A percentile compares a stretch with the other conserved stretches of the same genome.
Evolutionary conservation across 2,797 vertebrate genomes (phyloP).

Genomic region (Hydrophis major): DNA sequence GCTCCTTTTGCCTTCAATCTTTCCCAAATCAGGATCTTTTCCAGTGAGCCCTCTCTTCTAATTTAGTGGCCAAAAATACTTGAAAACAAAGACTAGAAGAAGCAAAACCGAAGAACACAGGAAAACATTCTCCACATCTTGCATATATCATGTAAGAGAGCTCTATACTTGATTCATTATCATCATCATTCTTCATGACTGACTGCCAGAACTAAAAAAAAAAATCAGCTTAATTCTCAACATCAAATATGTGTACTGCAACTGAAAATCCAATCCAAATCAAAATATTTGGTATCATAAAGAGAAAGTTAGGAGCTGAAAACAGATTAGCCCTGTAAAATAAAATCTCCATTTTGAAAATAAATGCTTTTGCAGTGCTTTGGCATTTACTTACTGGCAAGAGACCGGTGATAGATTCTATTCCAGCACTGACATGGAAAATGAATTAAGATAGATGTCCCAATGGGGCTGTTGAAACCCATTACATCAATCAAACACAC

Average conservation of each 20-base stretch:
- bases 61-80: neutral
- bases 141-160: neutral
- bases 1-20: neutral
- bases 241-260: conserved; percentile 9
- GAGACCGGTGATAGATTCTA: conserved; percentile 34
- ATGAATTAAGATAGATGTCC: conserved; percentile 38
- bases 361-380: conserved; percentile 20
- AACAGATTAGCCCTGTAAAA: conserved; percentile 5
- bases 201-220: neutral
- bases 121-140: neutral
- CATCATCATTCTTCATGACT: neutral
- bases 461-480: conserved; percentile 25
- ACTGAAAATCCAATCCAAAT: neutral
- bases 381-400: conserved; percentile 31
- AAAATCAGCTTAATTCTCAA: neutral
- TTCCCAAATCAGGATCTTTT: neutral
- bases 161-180: neutral
- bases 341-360: conserved; percentile 26
- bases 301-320: neutral
- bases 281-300: neutral
- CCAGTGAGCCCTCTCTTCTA: neutral
- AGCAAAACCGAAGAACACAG: neutral
- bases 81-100: neutral
- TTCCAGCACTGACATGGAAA: conserved; percentile 22
- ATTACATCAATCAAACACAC: conserved; percentile 32